These are phyloP conservation scores for Pristionchus pacificus DNA, from an alignment of 1,140 invertebrate species.

Conservation along the genomic window DNA sequence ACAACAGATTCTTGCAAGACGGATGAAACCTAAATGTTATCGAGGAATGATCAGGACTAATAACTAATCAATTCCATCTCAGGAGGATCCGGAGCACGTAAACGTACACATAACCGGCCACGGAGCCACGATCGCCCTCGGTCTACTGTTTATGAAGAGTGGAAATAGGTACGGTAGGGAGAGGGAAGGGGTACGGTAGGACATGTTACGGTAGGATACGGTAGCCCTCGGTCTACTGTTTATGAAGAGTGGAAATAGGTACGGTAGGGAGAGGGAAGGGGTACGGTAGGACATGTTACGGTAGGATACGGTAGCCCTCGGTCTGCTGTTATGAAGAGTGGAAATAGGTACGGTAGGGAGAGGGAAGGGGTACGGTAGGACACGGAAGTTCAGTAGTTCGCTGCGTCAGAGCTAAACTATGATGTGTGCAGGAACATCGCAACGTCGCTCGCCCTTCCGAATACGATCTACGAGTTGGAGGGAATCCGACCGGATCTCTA, in stretches of 20 bases:
- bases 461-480: constrained; percentile 17
- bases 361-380: no score
- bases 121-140: constrained; percentile 22
- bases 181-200: no score
- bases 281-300: no score
- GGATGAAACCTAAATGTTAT: no score
- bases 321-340: constrained; percentile 24
- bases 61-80: no score
- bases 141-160: constrained; percentile 25
- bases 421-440: constrained; percentile 12
- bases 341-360: no score
- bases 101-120: constrained; percentile 22
- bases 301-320: constrained; percentile 25
- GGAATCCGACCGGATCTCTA: constrained; percentile 17
- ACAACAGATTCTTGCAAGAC: no score
- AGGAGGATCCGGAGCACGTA: constrained; percentile 16
- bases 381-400: no score
- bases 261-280: no score
- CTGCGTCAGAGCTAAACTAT: no score
- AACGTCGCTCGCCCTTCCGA: neutral
- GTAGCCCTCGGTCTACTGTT: constrained; percentile 29
- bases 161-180: constrained; percentile 15
- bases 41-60: no score
- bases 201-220: no score
- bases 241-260: constrained; percentile 19